These are phyloP conservation scores for Takifugu bimaculatus DNA, from an alignment of 2,113 vertebrate genomes.

Conservation along the genomic window DNA sequence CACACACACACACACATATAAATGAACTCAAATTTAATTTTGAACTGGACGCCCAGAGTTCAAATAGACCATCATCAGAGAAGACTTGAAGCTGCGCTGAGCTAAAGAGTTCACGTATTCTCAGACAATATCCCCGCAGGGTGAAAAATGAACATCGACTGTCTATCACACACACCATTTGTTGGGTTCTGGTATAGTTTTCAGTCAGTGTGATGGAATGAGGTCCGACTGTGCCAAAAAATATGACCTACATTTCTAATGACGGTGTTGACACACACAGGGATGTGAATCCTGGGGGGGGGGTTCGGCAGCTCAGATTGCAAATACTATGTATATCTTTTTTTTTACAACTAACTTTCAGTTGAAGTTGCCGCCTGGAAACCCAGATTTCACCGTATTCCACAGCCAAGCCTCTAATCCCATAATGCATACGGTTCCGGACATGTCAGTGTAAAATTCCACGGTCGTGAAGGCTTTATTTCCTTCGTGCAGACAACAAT, in stretches of 20 bases:
- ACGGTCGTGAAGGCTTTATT: constrained; percentile 17
- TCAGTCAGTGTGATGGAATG: constrained; percentile 53
- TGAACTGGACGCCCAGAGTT: too few relatives aligned
- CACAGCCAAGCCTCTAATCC: too few relatives aligned
- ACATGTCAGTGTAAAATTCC: neutral
- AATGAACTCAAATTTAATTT: too few relatives aligned
- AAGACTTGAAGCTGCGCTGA: too few relatives aligned
- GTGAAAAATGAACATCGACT: constrained; percentile 49
- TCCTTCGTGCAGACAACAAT: constrained; percentile 37
- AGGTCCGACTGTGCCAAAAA: constrained; percentile 57
- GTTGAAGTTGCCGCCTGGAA: constrained; percentile 20
- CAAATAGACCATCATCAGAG: too few relatives aligned
- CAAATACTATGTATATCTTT: constrained; percentile 57
- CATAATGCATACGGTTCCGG: neutral
- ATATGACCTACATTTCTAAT: constrained; percentile 66
- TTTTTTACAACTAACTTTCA: constrained; percentile 34
- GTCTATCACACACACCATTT: neutral
- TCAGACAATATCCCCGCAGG: constrained; percentile 58
- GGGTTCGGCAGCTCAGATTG: constrained; percentile 52
- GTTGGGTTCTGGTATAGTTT: constrained; percentile 7
- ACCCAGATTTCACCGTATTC: constrained; percentile 2
- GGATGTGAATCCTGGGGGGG: constrained; percentile 50
- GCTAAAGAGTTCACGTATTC: too few relatives aligned
- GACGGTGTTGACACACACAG: constrained; percentile 65
- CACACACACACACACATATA: too few relatives aligned